Conservation (phyloP, 2,797 vertebrate species). For the Mus spretus region DNA sequence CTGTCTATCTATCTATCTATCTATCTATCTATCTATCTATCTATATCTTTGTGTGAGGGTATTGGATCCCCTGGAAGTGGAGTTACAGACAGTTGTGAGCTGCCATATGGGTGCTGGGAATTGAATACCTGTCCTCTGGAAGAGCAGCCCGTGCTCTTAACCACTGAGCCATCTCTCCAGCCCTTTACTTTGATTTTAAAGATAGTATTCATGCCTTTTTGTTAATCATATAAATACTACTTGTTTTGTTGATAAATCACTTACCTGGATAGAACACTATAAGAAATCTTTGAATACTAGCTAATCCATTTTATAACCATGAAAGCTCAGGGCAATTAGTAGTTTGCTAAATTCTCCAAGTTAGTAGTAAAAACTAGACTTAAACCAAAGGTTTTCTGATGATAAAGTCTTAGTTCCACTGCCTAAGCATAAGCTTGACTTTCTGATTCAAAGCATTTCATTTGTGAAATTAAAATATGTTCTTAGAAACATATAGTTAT, state of each 20-base stretch:
- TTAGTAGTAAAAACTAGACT: conserved; percentile 29
- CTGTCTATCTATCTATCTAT: no score
- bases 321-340: conserved; percentile 26
- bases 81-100: not conserved
- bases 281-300: conserved; percentile 19
- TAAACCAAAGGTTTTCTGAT: conserved; percentile 46
- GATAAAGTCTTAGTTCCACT: conserved; percentile 21
- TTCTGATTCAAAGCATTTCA: conserved; percentile 52
- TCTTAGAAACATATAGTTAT: conserved; percentile 58
- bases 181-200: not conserved
- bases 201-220: conserved; percentile 8
- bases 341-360: conserved; percentile 41
- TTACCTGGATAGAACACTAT: not conserved
- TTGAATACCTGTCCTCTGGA: not conserved
- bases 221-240: conserved; percentile 31
- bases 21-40: not conserved
- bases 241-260: conserved; percentile 41
- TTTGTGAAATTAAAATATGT: conserved; percentile 67
- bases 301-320: conserved; percentile 33
- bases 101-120: not conserved
- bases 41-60: not conserved
- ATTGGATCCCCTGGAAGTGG: not conserved
- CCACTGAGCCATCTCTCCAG: not conserved
- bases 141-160: not conserved
- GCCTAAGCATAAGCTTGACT: not conserved